Evolutionary conservation across 2,113 vertebrate genomes (phyloP).

Genomic region (Scalopus aquaticus): DNA sequence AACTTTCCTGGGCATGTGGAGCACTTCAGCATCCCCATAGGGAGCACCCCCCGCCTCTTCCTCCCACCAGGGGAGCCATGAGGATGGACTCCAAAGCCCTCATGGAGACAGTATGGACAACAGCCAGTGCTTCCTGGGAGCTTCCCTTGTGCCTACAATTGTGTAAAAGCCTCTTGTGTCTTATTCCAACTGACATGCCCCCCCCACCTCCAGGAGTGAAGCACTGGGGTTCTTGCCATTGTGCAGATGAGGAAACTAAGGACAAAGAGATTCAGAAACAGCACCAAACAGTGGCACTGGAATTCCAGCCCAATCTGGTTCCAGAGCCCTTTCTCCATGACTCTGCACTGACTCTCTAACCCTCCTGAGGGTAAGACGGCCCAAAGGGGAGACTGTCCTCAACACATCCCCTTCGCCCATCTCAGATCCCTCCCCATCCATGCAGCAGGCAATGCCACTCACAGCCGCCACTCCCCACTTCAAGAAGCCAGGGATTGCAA

Average conservation of each 20-base stretch:
- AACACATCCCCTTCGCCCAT: too few relatives aligned
- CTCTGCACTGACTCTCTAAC: neutral
- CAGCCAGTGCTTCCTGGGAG: fast-evolving
- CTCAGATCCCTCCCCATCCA: neutral
- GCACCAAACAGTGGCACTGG: neutral
- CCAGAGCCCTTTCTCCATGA: neutral
- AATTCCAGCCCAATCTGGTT: neutral
- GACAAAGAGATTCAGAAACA: neutral
- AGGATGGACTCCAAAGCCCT: neutral
- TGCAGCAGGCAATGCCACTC: neutral
- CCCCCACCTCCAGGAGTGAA: neutral
- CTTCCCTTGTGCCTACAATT: neutral
- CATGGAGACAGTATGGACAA: fast-evolving
- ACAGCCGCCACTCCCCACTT: fast-evolving
- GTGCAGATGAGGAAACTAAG: neutral
- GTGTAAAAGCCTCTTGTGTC: neutral
- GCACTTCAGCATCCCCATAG: neutral
- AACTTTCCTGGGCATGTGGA: neutral
- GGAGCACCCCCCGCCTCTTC: neutral
- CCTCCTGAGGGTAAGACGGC: too few relatives aligned
- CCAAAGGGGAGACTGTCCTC: fast-evolving
- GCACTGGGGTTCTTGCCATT: neutral
- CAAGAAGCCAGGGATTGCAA: neutral
- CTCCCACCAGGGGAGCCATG: too few relatives aligned
- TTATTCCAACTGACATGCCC: fast-evolving